A percentile compares a stretch with the other conserved stretches of the same genome.
These are phyloP conservation scores for Corbicula japonica DNA, from an alignment of 2,888 invertebrate genomes.

Conservation along the genomic window DNA sequence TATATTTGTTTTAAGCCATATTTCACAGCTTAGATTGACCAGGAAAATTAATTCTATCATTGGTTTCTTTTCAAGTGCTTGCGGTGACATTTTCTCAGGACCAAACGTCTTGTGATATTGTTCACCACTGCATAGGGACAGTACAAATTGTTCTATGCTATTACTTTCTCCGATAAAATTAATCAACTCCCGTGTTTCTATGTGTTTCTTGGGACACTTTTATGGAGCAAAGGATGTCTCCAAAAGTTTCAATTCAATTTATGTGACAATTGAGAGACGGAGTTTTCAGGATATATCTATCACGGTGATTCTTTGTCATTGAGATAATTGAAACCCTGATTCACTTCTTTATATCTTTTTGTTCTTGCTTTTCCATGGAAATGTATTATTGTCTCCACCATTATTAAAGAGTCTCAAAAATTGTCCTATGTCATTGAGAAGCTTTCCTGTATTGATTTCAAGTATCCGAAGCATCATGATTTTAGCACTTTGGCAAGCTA, in stretches of 20 bases:
- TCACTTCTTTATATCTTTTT: conserved; percentile 26
- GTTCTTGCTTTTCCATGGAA: conserved; percentile 20
- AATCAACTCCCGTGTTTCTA: conserved; percentile 55
- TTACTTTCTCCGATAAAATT: conserved; percentile 63
- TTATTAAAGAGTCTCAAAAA: conserved; percentile 28
- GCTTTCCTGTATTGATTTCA: conserved; percentile 47
- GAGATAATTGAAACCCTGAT: conserved; percentile 42
- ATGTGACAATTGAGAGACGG: conserved; percentile 53
- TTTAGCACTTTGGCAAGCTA: conserved; percentile 57
- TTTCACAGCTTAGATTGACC: too few species aligned
- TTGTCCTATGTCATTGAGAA: conserved; percentile 58
- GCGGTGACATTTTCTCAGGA: conserved; percentile 60
- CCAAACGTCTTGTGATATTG: conserved; percentile 56
- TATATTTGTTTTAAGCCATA: too few species aligned
- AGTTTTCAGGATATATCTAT: conserved; percentile 34
- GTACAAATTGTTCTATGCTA: conserved; percentile 55
- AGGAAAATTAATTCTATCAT: conserved; percentile 44
- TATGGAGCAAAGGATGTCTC: conserved; percentile 58
- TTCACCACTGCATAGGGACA: conserved; percentile 38
- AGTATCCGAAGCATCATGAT: conserved; percentile 51
- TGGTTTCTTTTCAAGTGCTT: conserved; percentile 31
- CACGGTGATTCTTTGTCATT: conserved; percentile 25
- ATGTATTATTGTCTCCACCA: conserved; percentile 31
- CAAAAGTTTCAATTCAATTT: conserved; percentile 62
- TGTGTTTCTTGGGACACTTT: conserved; percentile 61